These are phyloP conservation scores for Athene cunicularia DNA, from an alignment of 2,113 vertebrate genomes.

Conservation along the genomic window DNA sequence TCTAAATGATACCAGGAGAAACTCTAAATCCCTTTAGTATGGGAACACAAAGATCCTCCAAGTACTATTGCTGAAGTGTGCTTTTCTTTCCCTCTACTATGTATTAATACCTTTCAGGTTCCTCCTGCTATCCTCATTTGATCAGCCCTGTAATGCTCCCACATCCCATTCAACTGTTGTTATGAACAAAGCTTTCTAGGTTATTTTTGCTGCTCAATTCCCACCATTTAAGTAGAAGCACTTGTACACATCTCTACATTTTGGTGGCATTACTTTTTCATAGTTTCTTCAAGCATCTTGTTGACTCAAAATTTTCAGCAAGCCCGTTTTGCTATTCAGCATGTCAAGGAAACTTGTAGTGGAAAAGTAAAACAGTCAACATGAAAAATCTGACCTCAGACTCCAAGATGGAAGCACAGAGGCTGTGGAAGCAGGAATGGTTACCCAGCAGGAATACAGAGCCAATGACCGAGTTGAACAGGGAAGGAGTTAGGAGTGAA, in stretches of 20 bases:
- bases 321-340: background rate
- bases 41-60: background rate
- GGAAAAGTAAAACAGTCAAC: background rate
- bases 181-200: background rate
- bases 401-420: background rate
- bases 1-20: background rate
- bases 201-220: background rate
- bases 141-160: background rate
- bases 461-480: accelerated
- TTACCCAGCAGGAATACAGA: background rate
- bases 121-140: background rate
- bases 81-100: background rate
- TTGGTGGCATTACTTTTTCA: background rate
- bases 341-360: background rate
- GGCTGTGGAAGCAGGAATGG: background rate
- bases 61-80: background rate
- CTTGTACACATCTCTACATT: background rate
- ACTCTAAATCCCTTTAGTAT: background rate
- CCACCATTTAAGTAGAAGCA: background rate
- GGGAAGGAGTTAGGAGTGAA: background rate
- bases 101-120: background rate
- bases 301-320: background rate
- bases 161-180: background rate
- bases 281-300: background rate
- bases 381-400: background rate